A percentile compares a stretch with the other conserved stretches of the same genome.
These are phyloP conservation scores for Crocallis elinguaria DNA, from an alignment of 2,888 invertebrate genomes.

Conservation along the genomic window DNA sequence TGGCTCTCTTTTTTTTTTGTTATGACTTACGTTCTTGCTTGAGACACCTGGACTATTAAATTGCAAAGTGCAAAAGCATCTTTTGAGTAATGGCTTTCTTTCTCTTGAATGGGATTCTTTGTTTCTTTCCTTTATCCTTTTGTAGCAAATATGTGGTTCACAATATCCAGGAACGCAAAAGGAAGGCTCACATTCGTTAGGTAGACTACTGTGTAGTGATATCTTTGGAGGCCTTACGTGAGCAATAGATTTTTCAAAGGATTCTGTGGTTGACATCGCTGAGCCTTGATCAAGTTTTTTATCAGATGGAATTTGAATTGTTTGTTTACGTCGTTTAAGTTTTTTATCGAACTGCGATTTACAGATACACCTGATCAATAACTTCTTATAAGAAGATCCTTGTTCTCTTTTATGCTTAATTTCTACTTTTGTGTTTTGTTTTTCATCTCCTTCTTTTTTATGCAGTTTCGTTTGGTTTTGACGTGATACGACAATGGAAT, in stretches of 20 bases:
- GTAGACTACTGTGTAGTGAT: conserved; percentile 6
- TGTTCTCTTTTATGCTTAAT: too few relatives aligned
- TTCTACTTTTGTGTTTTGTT: too few relatives aligned
- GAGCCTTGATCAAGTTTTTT: background rate
- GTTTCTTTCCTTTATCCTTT: conserved; percentile 28
- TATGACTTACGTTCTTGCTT: too few relatives aligned
- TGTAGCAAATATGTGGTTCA: conserved; percentile 31
- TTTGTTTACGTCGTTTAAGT: too few relatives aligned
- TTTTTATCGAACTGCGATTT: too few relatives aligned
- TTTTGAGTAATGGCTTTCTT: conserved; percentile 12
- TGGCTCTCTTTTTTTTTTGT: background rate
- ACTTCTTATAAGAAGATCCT: too few relatives aligned
- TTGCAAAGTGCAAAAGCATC: conserved; percentile 30
- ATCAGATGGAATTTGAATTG: background rate
- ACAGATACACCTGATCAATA: too few relatives aligned
- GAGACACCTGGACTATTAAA: background rate
- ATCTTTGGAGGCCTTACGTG: background rate
- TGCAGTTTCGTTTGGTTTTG: too few relatives aligned
- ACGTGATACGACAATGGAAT: too few relatives aligned
- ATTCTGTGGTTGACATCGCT: conserved; percentile 10
- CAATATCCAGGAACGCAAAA: conserved; percentile 38
- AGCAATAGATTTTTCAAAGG: background rate
- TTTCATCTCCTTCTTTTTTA: too few relatives aligned
- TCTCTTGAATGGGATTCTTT: background rate
- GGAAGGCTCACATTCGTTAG: conserved; percentile 28